Conservation (phyloP, 2,797 vertebrate species). For the Sternarchorhynchus goeldii region DNA sequence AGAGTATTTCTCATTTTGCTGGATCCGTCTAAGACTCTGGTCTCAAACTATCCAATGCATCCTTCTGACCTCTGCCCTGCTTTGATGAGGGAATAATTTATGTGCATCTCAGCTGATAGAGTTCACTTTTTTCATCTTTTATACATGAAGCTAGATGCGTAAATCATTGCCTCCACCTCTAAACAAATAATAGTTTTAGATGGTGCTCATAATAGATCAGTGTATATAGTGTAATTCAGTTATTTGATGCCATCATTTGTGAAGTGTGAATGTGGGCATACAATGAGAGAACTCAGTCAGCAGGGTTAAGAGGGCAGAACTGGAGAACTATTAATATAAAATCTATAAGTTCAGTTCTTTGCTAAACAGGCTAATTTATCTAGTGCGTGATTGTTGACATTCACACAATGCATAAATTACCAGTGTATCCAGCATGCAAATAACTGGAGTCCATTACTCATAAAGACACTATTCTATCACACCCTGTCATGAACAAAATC, state of each 20-base stretch:
- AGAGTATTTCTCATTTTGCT: slow-evolving; percentile 41
- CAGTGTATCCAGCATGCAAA: not conserved
- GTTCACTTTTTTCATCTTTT: slow-evolving; percentile 36
- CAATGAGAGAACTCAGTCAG: slow-evolving; percentile 26
- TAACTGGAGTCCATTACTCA: not conserved
- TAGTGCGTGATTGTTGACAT: slow-evolving; percentile 3
- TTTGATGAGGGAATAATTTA: slow-evolving; percentile 37
- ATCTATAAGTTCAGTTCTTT: not conserved
- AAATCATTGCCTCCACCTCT: slow-evolving; percentile 29
- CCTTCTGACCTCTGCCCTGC: slow-evolving; percentile 8
- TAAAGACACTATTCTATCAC: not conserved
- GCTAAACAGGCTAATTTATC: slow-evolving; percentile 14
- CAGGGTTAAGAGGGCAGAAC: slow-evolving; percentile 20
- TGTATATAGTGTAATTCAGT: slow-evolving; percentile 18
- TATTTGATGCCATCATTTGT: slow-evolving; percentile 34
- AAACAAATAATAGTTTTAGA: slow-evolving; percentile 41
- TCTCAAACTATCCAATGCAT: slow-evolving; percentile 31
- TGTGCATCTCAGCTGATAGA: slow-evolving; percentile 28
- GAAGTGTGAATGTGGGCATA: slow-evolving; percentile 10
- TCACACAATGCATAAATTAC: not conserved
- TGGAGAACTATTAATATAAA: slow-evolving; percentile 7
- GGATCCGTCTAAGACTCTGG: slow-evolving; percentile 25
- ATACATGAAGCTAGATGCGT: slow-evolving; percentile 32
- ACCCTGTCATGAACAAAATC: not conserved
- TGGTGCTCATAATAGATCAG: slow-evolving; percentile 33